A percentile compares a stretch with the other conserved stretches of the same genome.
Evolutionary conservation across 2,888 invertebrate genomes (phyloP).

Genomic region (Pseudanteris insignis): DNA sequence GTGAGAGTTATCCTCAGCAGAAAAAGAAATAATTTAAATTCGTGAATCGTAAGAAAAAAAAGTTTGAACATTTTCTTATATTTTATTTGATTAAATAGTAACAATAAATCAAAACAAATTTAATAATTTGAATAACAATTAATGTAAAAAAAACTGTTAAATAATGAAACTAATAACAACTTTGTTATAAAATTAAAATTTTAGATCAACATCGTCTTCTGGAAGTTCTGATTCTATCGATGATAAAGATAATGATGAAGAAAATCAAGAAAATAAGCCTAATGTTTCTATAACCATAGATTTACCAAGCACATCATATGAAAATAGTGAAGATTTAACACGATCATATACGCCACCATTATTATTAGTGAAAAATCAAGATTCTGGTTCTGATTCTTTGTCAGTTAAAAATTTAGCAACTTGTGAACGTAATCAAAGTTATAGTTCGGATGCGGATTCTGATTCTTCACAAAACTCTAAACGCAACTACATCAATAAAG

Average conservation of each 20-base stretch:
- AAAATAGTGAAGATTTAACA: background rate
- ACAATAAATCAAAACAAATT: too few relatives aligned
- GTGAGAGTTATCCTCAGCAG: constrained; percentile 21
- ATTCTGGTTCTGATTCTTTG: constrained; percentile 3
- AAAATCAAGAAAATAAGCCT: constrained; percentile 3
- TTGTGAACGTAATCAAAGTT: background rate
- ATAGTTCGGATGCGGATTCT: constrained; percentile 8
- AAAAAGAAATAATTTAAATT: constrained; percentile 11
- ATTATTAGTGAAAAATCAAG: background rate
- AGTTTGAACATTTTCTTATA: background rate
- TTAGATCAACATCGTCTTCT: constrained; percentile 2
- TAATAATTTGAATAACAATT: too few relatives aligned
- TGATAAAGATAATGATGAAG: background rate
- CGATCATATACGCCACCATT: constrained; percentile 17
- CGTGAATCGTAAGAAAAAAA: constrained; percentile 15
- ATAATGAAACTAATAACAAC: background rate
- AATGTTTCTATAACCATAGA: background rate
- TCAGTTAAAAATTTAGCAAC: background rate
- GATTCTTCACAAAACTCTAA: constrained; percentile 1
- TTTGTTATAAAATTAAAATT: background rate
- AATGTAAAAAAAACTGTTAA: too few relatives aligned
- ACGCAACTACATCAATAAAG: background rate
- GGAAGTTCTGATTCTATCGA: constrained; percentile 2
- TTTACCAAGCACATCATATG: constrained; percentile 21
- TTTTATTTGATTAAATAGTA: background rate